Evolutionary conservation across 1,140 invertebrate species (phyloP).

Genomic region (Drosophila guanche): DNA sequence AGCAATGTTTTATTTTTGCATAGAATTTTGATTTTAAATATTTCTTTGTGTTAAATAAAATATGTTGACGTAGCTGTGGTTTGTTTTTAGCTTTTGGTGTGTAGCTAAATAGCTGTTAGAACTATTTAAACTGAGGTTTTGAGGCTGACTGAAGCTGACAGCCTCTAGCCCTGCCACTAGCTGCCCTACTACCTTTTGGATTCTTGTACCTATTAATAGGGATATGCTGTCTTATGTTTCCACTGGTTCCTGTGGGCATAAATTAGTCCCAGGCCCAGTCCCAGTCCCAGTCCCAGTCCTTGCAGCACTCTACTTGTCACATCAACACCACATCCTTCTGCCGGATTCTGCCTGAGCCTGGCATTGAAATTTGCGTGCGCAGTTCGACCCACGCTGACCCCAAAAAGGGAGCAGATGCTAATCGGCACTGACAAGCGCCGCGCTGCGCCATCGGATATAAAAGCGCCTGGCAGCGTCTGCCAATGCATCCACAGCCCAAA

Average conservation of each 20-base stretch:
- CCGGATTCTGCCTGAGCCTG: conserved; percentile 7
- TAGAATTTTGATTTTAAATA: too few relatives aligned
- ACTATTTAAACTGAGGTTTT: too few relatives aligned
- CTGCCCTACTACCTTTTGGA: too few relatives aligned
- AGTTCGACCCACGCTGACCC: conserved; percentile 44
- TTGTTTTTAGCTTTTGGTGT: too few relatives aligned
- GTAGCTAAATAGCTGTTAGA: too few relatives aligned
- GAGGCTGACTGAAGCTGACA: too few relatives aligned
- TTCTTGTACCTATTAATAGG: neutral
- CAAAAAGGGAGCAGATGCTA: conserved; percentile 29
- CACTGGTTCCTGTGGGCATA: conserved; percentile 19
- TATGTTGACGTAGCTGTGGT: too few relatives aligned
- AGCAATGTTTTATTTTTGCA: too few relatives aligned
- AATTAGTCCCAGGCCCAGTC: conserved; percentile 30
- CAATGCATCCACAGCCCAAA: conserved; percentile 48
- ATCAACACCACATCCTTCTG: neutral
- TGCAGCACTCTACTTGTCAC: neutral
- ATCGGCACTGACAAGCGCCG: conserved; percentile 50
- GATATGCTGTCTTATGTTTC: neutral
- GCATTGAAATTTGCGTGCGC: conserved; percentile 31
- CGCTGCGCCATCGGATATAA: conserved; percentile 44
- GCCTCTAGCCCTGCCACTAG: too few relatives aligned
- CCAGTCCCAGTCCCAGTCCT: conserved; percentile 20
- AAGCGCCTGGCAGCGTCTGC: conserved; percentile 12
- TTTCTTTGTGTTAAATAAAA: too few relatives aligned